Base-by-base conservation (phyloP, 1,140 invertebrate genomes). In the Drosophila sechellia region DNA sequence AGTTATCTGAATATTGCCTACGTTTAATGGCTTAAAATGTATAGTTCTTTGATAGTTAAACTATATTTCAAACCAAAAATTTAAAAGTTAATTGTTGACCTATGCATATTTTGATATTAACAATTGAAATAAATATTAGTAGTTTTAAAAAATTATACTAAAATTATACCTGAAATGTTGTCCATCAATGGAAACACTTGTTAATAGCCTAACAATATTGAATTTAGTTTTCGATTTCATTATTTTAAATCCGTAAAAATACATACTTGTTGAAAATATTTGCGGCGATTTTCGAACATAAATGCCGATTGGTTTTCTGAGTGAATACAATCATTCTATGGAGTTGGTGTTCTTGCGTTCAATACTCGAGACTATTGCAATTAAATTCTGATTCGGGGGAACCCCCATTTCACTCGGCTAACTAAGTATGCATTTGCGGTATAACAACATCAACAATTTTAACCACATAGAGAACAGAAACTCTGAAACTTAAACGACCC, bases 351-450 rank as follows among this genome's bases (percentile, higher is more conserved):
- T 58, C 8, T 35, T 50, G 4, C 5, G n/a, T 40, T 70, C 31
- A 10, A 15, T 50, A 34, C 48, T 17, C 12, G 39, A 48, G 27
- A 53, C 59, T 58, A 58, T 58, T 46, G 56, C 31, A 40, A 43
- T 66, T 34, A 8, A 49, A 39, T 50, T 50, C 48, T 25, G 27
- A 22, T 52, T 3, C 15, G 17, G 25, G 45, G n/a, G 22, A 10
- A n/a, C 39, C 15, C 37, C 49, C 20, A 13, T 27, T 68, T 55
- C 63, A 55, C 49, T 39, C 63, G 35, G 63, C 54, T 22, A 22
- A 71, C 69, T 71, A 72, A 71, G 59, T 58, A 71, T 70, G 34
- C 65, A 43, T 55, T 69, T 55, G 31, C 61, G 40, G 50, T 39
- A 34, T 39, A 65, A 65, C 50, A 69, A 49, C 37, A 56, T 70